Conservation (phyloP, 2,797 vertebrate species). For the Cyclura pinguis region DNA sequence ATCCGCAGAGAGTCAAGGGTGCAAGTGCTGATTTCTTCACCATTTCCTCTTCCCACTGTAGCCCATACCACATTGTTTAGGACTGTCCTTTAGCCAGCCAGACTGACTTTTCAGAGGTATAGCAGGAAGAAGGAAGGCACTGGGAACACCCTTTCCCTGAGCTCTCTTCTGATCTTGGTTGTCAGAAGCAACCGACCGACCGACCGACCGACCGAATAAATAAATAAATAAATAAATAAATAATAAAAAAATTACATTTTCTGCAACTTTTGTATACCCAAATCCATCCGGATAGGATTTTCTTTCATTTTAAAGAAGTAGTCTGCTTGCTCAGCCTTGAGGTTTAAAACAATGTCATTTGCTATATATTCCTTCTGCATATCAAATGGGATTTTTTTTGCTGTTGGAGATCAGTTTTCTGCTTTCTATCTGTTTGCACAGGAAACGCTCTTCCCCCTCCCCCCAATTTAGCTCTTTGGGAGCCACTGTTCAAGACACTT, state of each 20-base stretch:
- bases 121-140: neutral
- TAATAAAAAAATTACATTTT: no score
- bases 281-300: constrained; percentile 53
- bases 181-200: neutral
- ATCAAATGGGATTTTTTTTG: constrained; percentile 36
- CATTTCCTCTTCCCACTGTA: neutral
- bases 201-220: no score
- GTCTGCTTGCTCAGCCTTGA: constrained; percentile 40
- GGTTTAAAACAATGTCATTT: constrained; percentile 28
- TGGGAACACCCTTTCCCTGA: neutral
- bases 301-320: constrained; percentile 37
- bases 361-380: constrained; percentile 29
- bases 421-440: constrained; percentile 29
- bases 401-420: constrained; percentile 57
- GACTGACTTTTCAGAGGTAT: neutral
- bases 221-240: no score
- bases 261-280: constrained; percentile 9
- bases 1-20: neutral
- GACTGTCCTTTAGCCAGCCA: neutral
- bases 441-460: constrained; percentile 30
- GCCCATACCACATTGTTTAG: neutral
- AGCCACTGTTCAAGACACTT: constrained; percentile 2
- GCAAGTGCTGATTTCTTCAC: neutral
- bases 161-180: neutral
- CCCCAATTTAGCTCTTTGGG: neutral